Evolutionary conservation across 2,113 vertebrate species (phyloP), one percentile per base, ranked within the genome.

Genomic region (Lanius collurio): DNA sequence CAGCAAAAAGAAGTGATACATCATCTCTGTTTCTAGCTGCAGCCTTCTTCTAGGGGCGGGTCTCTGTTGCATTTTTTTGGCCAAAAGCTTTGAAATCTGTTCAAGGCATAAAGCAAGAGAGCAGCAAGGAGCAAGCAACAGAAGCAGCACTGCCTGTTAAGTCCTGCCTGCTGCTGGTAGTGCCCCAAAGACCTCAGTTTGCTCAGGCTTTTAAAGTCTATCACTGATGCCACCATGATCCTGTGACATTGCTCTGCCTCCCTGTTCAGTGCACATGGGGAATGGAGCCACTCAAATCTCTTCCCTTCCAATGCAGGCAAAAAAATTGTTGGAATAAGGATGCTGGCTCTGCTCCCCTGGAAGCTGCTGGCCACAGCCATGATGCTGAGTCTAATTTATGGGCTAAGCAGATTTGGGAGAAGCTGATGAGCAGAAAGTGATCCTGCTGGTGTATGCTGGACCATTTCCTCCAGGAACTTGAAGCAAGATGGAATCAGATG

Each of bases 201-300:
- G 62, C 69, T 85, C 20, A 20, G 39, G 77, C 4, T 63, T 65
- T 77, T 73, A 56, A 62, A 26, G 33, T 23, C 5, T n/a, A n/a
- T 74, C 7, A 0, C 50, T 56, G 73, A 55, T 24, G 22, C 59
- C 27, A 78, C 42, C 47, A 33, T 5, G 1, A 8, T 74, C 14
- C 50, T 1, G 1, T 5, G 6, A 14, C 42, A 10, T 31, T 77
- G 59, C 26, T 41, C 75, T 81, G 49, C 11, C 13, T 49, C 20
- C 28, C 23, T 2, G 1, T 31, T n/a, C 17, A 53, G 62, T n/a
- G 71, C 31, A 7, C 1, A 0, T 1, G 21, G 15, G 31, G 56
- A 75, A 74, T 15, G 57, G 23, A 87, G 31, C 15, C 4, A 1
- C 39, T 86, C 64, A 23, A 2, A 2, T n/a, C n/a, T 63, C 60